Conservation (phyloP, 1,140 invertebrate species). For the Euwallacea fornicatus region DNA sequence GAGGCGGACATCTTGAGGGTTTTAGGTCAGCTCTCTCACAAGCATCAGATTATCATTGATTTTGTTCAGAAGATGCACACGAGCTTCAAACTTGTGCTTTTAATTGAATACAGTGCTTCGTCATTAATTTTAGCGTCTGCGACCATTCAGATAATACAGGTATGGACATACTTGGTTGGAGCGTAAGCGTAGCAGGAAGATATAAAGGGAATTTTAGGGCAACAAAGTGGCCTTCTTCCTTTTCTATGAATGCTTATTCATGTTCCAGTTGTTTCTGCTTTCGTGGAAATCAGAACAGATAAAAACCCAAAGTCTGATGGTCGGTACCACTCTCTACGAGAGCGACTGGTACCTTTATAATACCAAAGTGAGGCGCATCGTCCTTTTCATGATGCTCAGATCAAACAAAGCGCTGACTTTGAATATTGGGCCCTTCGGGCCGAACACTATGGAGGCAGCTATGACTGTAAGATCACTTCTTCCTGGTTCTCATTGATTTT, state of each 20-base stretch:
- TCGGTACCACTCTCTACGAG: neutral
- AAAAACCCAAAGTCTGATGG: neutral
- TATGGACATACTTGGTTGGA: no score
- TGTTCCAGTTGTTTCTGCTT: conserved; percentile 2
- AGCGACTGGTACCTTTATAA: conserved; percentile 5
- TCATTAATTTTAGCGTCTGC: no score
- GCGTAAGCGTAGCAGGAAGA: no score
- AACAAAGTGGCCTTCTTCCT: neutral
- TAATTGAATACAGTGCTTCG: no score
- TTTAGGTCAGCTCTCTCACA: no score
- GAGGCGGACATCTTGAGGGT: no score
- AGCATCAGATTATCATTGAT: no score
- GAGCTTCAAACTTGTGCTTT: no score
- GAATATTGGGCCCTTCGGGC: conserved; percentile 4
- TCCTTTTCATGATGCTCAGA: neutral
- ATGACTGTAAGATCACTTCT: neutral
- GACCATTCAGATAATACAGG: no score
- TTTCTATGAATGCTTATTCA: neutral
- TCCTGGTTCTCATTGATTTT: neutral
- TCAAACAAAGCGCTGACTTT: neutral
- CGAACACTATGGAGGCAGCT: neutral
- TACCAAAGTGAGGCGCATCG: neutral
- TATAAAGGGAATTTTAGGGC: neutral
- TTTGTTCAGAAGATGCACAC: no score
- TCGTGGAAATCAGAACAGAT: conserved; percentile 3